Base-by-base conservation (phyloP, 2,797 vertebrate species). In the Taenioides sp. region DNA sequence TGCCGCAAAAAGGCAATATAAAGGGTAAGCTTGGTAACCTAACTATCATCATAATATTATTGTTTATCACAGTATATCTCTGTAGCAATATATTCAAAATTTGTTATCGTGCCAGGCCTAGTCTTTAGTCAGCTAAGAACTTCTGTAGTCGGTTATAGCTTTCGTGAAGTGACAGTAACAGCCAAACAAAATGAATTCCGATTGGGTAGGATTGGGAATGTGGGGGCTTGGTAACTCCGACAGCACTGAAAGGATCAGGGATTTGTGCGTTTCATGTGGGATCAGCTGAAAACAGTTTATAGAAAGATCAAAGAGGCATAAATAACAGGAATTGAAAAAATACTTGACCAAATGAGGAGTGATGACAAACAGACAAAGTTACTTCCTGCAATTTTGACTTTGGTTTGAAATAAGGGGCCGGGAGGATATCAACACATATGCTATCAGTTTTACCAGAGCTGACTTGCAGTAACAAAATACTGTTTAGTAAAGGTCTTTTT, bases 271-370 rank as follows among this genome's bases (percentile, higher is more conserved):
- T 31, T 71, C 31, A 57, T 74, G 54, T 52, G 37, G 58, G 74
- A 82, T 82, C 71, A 80, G 70, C 37, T 85, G 73, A 71, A 71
- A 60, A 37, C 67, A 65, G 84, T 83, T 61, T 57, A 84, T 47
- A 67, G 68, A 66, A 78, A 80, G 65, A 86, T 78, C 67, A 77
- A 79, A 74, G 28, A 28, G 55, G 49, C 50, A 34, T 23, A 73
- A 80, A 75, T 40, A 27, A 59, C 61, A 76, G 67, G 22, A 76
- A 74, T 59, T 47, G 65, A 66, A 59, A 68, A 67, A 37, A 49
- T 27, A 63, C 78, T 71, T 71, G 67, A 77, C 31, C 23, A 31
- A 34, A 60, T 7, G 71, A 20, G 73, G n/a, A 28, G 23, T 34
- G 65, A 61, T 59, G 64, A 65, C 49, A 25, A 57, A 34, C 16